A percentile compares a stretch with the other conserved stretches of the same genome.
phyloP scores from a whole-genome alignment of 1,140 invertebrate genomes.

The Neelides sp. region DNA sequence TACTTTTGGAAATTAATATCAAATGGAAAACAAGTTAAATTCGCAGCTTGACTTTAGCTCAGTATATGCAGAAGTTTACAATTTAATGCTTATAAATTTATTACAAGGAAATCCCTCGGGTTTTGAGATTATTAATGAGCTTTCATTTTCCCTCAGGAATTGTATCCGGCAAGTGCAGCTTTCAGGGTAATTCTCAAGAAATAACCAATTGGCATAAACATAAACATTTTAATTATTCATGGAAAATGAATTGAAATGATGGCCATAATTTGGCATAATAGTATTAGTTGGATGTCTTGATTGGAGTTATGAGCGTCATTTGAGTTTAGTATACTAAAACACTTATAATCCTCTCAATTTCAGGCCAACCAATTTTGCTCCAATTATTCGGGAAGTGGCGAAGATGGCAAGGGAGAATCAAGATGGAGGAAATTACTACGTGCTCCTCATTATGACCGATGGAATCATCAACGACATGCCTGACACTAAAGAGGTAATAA shows the following conservation, averaged over 20 bases:
- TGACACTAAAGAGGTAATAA: slow-evolving; percentile 42
- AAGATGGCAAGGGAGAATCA: slow-evolving; percentile 36
- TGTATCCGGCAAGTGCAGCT: slow-evolving; percentile 45
- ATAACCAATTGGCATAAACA: not conserved
- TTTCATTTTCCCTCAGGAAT: no score
- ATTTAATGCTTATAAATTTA: no score
- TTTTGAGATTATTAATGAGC: no score
- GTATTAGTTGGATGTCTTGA: not conserved
- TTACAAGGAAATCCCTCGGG: no score
- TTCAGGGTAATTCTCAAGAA: slow-evolving; percentile 36
- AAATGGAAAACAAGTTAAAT: no score
- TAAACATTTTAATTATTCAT: no score
- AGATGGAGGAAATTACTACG: slow-evolving; percentile 47
- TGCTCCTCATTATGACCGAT: slow-evolving; percentile 54
- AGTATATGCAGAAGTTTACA: no score
- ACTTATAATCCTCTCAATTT: not conserved
- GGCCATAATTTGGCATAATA: not conserved
- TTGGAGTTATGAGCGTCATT: not conserved
- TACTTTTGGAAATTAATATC: no score
- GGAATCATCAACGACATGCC: slow-evolving; percentile 55
- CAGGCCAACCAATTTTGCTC: slow-evolving; percentile 47
- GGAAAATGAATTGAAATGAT: not conserved
- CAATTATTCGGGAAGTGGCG: slow-evolving; percentile 46
- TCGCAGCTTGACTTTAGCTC: no score
- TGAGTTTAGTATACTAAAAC: not conserved